These are phyloP conservation scores for Drosophila kambysellisi DNA, from an alignment of 2,888 invertebrate genomes.

Conservation along the genomic window DNA sequence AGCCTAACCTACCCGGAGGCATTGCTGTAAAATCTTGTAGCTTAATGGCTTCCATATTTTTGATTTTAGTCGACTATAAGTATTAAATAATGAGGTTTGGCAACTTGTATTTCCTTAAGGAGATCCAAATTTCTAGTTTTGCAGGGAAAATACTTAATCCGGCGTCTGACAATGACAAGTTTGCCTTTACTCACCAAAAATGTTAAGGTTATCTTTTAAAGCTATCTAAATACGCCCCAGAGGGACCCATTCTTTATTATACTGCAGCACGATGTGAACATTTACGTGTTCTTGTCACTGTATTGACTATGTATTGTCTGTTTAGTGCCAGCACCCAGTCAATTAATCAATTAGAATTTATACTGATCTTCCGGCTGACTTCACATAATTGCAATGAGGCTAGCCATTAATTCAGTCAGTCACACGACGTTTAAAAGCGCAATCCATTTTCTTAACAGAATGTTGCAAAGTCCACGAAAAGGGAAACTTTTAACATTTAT, in stretches of 20 bases:
- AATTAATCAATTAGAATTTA: not conserved
- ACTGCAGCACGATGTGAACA: not conserved
- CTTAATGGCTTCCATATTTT: too few species aligned
- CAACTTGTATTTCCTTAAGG: too few species aligned
- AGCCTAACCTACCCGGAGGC: not conserved
- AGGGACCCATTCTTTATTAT: not conserved
- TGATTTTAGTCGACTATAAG: too few species aligned
- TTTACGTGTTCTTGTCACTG: not conserved
- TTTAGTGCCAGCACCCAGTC: not conserved
- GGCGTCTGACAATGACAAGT: not conserved
- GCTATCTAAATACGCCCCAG: not conserved
- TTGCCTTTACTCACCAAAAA: not conserved
- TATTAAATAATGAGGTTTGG: too few species aligned
- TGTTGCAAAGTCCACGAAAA: not conserved
- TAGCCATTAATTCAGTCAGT: not conserved
- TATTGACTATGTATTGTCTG: too few species aligned
- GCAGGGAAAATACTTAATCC: not conserved
- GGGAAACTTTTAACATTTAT: constrained; percentile 5
- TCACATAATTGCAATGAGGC: too few species aligned
- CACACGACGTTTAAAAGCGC: not conserved
- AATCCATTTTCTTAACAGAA: not conserved
- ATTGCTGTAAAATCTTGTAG: not conserved
- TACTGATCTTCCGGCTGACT: not conserved
- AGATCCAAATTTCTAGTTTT: not conserved
- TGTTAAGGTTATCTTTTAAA: not conserved